Evolutionary conservation across 1,140 invertebrate genomes (phyloP).

Genomic region (Leptonema lineaticorne): DNA sequence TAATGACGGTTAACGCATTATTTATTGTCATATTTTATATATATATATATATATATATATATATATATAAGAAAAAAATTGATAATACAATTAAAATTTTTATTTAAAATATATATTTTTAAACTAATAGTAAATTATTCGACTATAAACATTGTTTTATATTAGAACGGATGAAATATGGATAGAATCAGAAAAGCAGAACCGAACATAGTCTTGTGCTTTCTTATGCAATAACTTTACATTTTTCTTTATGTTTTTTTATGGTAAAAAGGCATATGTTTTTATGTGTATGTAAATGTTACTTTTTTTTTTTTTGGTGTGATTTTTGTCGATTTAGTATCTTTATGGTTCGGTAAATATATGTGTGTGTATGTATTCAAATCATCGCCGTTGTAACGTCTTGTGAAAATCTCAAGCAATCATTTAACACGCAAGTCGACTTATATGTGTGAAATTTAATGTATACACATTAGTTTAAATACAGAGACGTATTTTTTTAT

Average conservation of each 20-base stretch:
- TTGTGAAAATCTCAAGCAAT: constrained; percentile 24
- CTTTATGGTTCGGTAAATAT: constrained; percentile 16
- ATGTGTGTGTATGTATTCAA: constrained; percentile 7
- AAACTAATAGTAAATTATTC: no score
- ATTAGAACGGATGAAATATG: no score
- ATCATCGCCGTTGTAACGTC: constrained; percentile 7
- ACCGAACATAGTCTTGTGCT: no score
- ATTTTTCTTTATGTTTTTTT: no score
- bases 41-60: neutral
- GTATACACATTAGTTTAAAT: neutral
- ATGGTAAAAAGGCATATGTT: no score
- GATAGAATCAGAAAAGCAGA: no score
- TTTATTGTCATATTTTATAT: neutral
- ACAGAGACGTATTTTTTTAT: constrained; percentile 15
- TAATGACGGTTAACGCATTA: no score
- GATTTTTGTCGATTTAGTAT: neutral
- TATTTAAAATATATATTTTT: no score
- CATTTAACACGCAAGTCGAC: constrained; percentile 19
- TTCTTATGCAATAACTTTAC: no score
- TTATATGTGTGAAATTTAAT: constrained; percentile 24
- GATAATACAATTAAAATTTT: no score
- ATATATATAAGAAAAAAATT: neutral
- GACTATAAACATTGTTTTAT: no score
- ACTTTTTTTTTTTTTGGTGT: constrained; percentile 7
- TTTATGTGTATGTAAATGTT: constrained; percentile 8